Percentiles rank a stretch among this genome's conserved stretches.
phyloP scores from a whole-genome alignment of 2,797 vertebrate genomes.

The Enteromius paludinosus region DNA sequence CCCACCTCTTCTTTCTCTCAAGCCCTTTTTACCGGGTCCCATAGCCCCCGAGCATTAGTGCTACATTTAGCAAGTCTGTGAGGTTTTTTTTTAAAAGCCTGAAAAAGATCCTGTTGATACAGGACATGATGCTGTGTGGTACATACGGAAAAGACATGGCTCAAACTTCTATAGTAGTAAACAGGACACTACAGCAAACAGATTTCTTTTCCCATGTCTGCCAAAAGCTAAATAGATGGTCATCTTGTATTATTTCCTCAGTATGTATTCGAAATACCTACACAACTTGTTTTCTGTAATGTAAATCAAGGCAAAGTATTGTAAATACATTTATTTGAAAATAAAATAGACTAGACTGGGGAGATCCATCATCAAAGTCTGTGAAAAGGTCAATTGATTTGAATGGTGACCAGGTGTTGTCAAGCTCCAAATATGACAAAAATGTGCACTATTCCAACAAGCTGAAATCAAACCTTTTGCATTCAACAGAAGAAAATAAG shows the following conservation, averaged over 20 bases:
- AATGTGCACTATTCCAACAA: neutral
- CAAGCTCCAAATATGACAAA: neutral
- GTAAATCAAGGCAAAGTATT: neutral
- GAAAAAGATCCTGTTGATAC: constrained; percentile 18
- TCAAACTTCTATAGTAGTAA: neutral
- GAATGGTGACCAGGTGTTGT: neutral
- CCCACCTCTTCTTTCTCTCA: neutral
- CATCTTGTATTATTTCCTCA: neutral
- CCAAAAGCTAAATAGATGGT: no score
- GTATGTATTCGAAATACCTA: neutral
- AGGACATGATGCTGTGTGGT: neutral
- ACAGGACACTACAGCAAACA: neutral
- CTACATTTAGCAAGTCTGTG: constrained; percentile 26
- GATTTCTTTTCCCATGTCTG: neutral
- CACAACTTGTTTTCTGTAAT: neutral
- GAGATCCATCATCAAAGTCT: neutral
- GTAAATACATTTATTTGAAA: neutral
- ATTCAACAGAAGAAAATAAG: neutral
- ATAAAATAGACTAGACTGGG: neutral
- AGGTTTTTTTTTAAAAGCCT: constrained; percentile 17
- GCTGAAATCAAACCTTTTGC: neutral
- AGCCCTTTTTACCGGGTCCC: constrained; percentile 14
- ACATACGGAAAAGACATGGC: constrained; percentile 3
- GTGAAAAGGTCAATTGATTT: neutral
- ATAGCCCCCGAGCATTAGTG: constrained; percentile 19